Evolutionary conservation across 2,113 vertebrate genomes (phyloP), one percentile per base, ranked within the genome.

Genomic region (Clupea harengus): DNA sequence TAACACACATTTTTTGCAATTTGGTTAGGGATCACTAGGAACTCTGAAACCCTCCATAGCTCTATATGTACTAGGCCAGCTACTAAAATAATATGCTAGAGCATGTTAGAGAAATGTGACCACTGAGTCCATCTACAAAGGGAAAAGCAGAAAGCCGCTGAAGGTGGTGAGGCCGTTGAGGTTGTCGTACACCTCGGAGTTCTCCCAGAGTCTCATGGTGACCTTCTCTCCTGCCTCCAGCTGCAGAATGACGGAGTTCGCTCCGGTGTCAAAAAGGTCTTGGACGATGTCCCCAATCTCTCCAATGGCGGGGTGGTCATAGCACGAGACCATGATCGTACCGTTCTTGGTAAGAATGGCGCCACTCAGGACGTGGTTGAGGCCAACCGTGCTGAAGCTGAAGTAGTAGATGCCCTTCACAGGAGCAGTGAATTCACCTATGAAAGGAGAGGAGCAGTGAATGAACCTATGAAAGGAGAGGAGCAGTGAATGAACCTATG

Each of bases 141-240:
- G 57, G 46, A 88, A 89, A 32, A 91, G 47, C 60, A 91, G 88
- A n/a, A 89, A 91, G 18, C 90, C 88, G n/a, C 85, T 90, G 83
- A 90, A 91, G 39, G 89, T 90, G 0, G 84, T 92, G 86, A 89
- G 89, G 57, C 87, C 87, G 9, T 91, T 93, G 39, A 81, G 47
- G 46, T 89, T 91, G 64, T 89, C 83, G 44, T 60, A 91, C 64
- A 90, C 87, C 18, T 86, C 45, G 2, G 87, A 75, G 0, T 87
- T n/a, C 15, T 87, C 88, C 89, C 88, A 87, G 64, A 92, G 82
- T 13, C 88, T 82, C 50, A 92, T 0, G 0, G 86, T 17, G 46
- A 89, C 44, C 15, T 81, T 11, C 3, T 92, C 89, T 1, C 83
- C 88, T 0, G 82, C 83, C 17, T 3, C 57, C 83, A 89, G 80